These are phyloP conservation scores for Pelusios castaneus DNA, from an alignment of 2,113 vertebrate genomes.

Conservation along the genomic window DNA sequence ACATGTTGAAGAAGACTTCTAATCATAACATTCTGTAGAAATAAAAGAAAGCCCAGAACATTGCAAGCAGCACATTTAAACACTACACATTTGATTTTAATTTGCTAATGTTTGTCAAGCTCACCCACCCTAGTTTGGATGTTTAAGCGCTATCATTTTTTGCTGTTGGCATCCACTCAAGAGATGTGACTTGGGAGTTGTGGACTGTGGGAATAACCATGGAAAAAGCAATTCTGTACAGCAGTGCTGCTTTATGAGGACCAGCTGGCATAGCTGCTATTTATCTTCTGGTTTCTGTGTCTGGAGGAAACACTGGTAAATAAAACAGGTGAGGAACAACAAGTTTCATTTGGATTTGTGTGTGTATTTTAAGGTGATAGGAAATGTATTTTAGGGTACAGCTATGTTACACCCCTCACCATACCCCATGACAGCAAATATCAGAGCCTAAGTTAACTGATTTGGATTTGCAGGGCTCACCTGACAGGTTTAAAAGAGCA, in stretches of 20 bases:
- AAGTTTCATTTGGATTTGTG: fast-evolving
- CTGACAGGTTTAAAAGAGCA: not conserved
- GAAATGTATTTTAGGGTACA: fast-evolving
- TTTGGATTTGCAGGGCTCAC: not conserved
- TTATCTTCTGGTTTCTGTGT: not conserved
- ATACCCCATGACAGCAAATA: not conserved
- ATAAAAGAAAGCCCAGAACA: not conserved
- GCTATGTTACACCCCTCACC: fast-evolving
- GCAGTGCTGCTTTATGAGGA: not conserved
- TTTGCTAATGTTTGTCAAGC: not conserved
- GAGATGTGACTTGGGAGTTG: not conserved
- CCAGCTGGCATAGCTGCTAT: not conserved
- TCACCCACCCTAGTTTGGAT: not conserved
- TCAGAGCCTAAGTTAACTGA: not conserved
- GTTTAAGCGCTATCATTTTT: not conserved
- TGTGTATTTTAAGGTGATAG: not conserved
- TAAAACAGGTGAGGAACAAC: not conserved
- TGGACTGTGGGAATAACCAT: not conserved
- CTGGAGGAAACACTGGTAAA: not conserved
- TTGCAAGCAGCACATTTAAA: not conserved
- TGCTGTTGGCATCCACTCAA: fast-evolving
- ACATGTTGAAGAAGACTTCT: not conserved
- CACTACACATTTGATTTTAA: not conserved
- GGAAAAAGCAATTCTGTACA: not conserved
- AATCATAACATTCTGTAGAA: not conserved